phyloP scores from a whole-genome alignment of 2,797 vertebrate species.

The Bovichtus variegatus region DNA sequence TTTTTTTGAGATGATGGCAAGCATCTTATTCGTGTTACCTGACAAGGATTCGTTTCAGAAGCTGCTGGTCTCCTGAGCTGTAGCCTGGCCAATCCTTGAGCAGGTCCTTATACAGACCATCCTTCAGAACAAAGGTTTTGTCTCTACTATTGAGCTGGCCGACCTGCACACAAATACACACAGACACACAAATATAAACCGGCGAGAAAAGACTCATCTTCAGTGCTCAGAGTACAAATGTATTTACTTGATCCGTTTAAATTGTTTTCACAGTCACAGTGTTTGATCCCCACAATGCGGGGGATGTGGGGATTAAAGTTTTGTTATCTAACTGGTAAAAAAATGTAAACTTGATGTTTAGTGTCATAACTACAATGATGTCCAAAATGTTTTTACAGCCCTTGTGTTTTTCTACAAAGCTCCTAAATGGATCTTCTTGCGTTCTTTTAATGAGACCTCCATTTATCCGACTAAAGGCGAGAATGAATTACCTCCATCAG shows the following conservation, averaged over 20 bases:
- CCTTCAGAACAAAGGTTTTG: conserved; percentile 88
- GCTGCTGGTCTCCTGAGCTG: conserved; percentile 91
- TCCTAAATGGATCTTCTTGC: neutral
- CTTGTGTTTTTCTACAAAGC: neutral
- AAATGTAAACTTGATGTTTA: neutral
- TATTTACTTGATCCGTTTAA: neutral
- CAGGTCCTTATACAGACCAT: conserved; percentile 89
- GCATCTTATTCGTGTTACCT: conserved; percentile 79
- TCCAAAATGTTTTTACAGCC: neutral
- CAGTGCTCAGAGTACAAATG: neutral
- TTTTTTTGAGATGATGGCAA: neutral
- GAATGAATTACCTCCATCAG: conserved; percentile 86
- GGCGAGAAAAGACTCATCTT: neutral
- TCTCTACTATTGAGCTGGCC: conserved; percentile 89
- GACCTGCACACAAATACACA: conserved; percentile 82
- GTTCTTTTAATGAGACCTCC: neutral
- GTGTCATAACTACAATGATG: neutral
- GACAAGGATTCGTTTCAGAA: conserved; percentile 91
- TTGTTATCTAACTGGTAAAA: neutral
- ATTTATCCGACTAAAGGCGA: neutral
- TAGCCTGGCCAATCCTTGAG: conserved; percentile 96
- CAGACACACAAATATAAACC: neutral
- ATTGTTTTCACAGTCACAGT: neutral
- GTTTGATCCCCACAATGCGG: neutral
- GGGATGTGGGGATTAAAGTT: no score